Base-by-base conservation (phyloP, 2,888 invertebrate species). In the Ophion obscuratus region DNA sequence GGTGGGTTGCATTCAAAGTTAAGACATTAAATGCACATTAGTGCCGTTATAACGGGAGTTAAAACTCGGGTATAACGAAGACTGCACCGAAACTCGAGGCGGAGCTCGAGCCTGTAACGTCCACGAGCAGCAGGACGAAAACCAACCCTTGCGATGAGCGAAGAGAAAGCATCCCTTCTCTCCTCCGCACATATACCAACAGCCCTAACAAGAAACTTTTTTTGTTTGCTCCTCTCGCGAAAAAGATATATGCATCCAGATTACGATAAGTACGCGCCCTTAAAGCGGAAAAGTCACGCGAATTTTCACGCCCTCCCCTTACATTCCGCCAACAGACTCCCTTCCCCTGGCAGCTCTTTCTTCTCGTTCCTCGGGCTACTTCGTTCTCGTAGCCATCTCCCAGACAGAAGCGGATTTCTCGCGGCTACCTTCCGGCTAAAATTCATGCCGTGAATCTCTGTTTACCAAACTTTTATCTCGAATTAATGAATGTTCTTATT, bases 11-110 rank as follows among this genome's bases (percentile, higher is more conserved):
- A 92, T 93, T 93, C 92, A 91, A 93, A 93, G 92, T 93, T 92
- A 89, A 92, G 92, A 93, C 93, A 93, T 93, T 93, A 93, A 93
- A 93, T 92, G 91, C 92, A 91, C 93, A 93, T 93, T 92, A 93
- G 91, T 88, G 90, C 73, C 85, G 86, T 85, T 86, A 86, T 79
- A 84, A 79, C 73, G 73, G 61, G 62, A 47, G 88, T 87, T 88
- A 83, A 81, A 83, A 84, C 74, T 82, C 83, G 75, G 76, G 71
- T 62, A 47, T 47, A 79, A 75, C 71, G 82, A 66, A 76, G 57
- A 62, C 53, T 57, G 76, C 74, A 73, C 67, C 76, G 53, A 66
- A 71, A 61, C 62, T 20, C 47, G 59, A 73, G 36, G 73, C 57
- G 24, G 57, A 36, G 73, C 31, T 36, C 47, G 68, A 47, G 27